These are phyloP conservation scores for Darevskia mixta DNA, from an alignment of 2,797 vertebrate species.

Conservation along the genomic window DNA sequence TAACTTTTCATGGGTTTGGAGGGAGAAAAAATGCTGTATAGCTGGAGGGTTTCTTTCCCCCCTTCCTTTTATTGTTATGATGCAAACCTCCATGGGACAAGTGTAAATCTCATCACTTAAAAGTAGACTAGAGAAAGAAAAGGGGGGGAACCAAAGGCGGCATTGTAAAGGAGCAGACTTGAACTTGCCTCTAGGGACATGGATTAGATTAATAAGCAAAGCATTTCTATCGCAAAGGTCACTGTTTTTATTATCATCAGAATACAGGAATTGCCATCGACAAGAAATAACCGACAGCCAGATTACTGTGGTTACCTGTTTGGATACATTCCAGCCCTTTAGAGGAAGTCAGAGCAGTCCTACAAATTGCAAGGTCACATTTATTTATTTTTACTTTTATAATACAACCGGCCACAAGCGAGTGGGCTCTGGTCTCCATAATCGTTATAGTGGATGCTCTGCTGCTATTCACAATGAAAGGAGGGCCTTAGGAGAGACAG, in stretches of 20 bases:
- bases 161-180: neutral
- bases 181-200: neutral
- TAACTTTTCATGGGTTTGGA: neutral
- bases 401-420: neutral
- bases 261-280: neutral
- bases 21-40: neutral
- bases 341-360: constrained; percentile 26
- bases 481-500: constrained; percentile 38
- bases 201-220: neutral
- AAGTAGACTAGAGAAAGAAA: neutral
- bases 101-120: neutral
- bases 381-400: neutral
- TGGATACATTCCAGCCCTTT: neutral
- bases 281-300: constrained; percentile 10
- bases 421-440: neutral
- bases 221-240: neutral
- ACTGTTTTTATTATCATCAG: constrained; percentile 18
- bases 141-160: neutral
- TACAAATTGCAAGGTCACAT: neutral
- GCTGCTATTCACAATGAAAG: neutral
- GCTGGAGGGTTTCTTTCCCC: neutral
- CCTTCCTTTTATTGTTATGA: neutral
- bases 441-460: constrained; percentile 15
- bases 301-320: constrained; percentile 9
- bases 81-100: constrained; percentile 15